A percentile compares a stretch with the other conserved stretches of the same genome.
phyloP scores from a whole-genome alignment of 1,140 invertebrate genomes.

The Hyles vespertilio region DNA sequence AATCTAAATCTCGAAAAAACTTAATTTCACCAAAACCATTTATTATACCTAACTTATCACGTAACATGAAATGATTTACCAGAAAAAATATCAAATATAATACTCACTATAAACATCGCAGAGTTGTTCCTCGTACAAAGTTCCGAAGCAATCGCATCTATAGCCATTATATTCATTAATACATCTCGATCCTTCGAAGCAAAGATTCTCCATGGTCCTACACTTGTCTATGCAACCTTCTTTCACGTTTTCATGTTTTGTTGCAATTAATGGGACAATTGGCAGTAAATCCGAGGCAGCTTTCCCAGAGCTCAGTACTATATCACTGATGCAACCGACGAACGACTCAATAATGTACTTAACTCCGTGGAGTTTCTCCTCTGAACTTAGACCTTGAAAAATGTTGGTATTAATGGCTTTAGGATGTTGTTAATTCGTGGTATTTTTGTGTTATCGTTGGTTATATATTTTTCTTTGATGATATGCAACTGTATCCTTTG shows the following conservation, averaged over 20 bases:
- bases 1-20: no score
- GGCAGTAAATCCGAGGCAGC: slow-evolving; percentile 87
- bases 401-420: not conserved
- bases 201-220: slow-evolving; percentile 86
- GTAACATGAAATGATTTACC: no score
- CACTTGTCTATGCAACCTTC: slow-evolving; percentile 90
- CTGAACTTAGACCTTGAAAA: slow-evolving; percentile 86
- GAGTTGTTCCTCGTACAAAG: slow-evolving; percentile 90
- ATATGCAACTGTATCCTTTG: no score
- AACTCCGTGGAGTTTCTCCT: slow-evolving; percentile 89
- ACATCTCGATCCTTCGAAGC: slow-evolving; percentile 88
- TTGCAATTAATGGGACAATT: slow-evolving; percentile 87
- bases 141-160: slow-evolving; percentile 94
- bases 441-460: no score
- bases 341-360: slow-evolving; percentile 95
- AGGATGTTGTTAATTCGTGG: no score
- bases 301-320: slow-evolving; percentile 88
- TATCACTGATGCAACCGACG: slow-evolving; percentile 92
- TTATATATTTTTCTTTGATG: no score
- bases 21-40: no score
- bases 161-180: slow-evolving; percentile 92
- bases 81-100: no score
- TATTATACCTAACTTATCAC: no score
- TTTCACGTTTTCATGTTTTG: slow-evolving; percentile 90
- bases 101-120: slow-evolving; percentile 93